Evolutionary conservation across 2,113 vertebrate species (phyloP).

Genomic region (Lepisosteus oculatus): DNA sequence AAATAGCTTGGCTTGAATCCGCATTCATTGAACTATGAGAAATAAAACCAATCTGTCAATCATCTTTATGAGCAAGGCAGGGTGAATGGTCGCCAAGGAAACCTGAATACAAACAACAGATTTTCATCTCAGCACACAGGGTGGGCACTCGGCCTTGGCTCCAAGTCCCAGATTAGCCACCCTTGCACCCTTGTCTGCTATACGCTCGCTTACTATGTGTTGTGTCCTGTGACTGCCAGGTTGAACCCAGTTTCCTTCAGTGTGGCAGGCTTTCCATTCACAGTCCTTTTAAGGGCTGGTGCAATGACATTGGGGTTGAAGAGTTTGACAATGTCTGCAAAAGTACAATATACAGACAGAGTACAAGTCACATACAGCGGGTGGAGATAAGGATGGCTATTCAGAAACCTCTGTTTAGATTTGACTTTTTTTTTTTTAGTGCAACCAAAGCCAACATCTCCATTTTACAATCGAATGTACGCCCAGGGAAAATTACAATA

Average conservation of each 20-base stretch:
- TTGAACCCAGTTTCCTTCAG: constrained; percentile 69
- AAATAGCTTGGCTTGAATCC: no score
- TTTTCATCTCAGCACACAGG: neutral
- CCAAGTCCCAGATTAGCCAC: neutral
- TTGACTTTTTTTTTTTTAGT: no score
- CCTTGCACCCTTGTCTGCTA: neutral
- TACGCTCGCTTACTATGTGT: constrained; percentile 61
- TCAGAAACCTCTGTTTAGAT: no score
- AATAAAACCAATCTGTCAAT: no score
- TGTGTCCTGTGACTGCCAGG: constrained; percentile 71
- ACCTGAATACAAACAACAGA: neutral
- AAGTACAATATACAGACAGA: neutral
- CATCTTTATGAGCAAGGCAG: no score
- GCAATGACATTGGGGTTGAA: constrained; percentile 68
- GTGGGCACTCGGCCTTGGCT: constrained; percentile 11
- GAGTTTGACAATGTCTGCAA: constrained; percentile 65
- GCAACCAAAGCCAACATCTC: no score
- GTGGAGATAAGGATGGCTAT: neutral
- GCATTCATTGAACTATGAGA: no score
- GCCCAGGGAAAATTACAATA: no score
- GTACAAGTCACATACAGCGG: neutral
- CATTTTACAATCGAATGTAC: no score
- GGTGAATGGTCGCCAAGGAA: no score
- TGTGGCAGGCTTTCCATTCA: constrained; percentile 55
- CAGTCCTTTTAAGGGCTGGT: constrained; percentile 54